Conservation (phyloP, 1,140 invertebrate species). For the Drosophila nikananu region DNA sequence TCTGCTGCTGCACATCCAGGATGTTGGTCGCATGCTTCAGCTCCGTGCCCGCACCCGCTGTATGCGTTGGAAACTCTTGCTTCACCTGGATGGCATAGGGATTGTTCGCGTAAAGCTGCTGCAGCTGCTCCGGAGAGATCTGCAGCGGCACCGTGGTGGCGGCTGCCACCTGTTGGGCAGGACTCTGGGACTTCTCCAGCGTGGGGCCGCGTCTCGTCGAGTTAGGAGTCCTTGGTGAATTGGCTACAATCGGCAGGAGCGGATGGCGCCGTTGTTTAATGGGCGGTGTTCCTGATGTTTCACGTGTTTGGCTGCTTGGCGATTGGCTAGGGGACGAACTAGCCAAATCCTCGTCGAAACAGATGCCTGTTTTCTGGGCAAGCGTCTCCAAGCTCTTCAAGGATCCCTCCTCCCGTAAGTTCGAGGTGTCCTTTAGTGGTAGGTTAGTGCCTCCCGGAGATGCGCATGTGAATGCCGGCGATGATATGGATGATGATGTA, state of each 20-base stretch:
- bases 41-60: constrained; percentile 47
- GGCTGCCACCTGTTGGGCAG: constrained; percentile 83
- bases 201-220: constrained; percentile 36
- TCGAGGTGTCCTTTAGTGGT: constrained; percentile 40
- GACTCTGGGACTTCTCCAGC: constrained; percentile 85
- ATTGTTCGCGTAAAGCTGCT: constrained; percentile 81
- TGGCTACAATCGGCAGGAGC: constrained; percentile 3
- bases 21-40: constrained; percentile 84
- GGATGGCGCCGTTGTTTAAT: constrained; percentile 26
- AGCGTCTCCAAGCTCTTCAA: constrained; percentile 89
- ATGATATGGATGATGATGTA: not conserved
- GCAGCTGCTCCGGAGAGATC: constrained; percentile 82
- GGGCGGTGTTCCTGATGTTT: constrained; percentile 21
- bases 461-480: not conserved
- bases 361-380: constrained; percentile 89
- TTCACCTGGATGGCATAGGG: constrained; percentile 86
- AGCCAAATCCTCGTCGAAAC: constrained; percentile 77
- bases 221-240: constrained; percentile 21
- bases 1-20: constrained; percentile 85
- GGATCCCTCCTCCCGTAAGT: constrained; percentile 75
- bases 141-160: constrained; percentile 78
- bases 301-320: constrained; percentile 4
- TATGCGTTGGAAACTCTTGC: constrained; percentile 85
- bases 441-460: not conserved
- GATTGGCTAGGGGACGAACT: constrained; percentile 20